phyloP scores from a whole-genome alignment of 1,140 invertebrate genomes.

The Pseudomyrmex cubaensis region DNA sequence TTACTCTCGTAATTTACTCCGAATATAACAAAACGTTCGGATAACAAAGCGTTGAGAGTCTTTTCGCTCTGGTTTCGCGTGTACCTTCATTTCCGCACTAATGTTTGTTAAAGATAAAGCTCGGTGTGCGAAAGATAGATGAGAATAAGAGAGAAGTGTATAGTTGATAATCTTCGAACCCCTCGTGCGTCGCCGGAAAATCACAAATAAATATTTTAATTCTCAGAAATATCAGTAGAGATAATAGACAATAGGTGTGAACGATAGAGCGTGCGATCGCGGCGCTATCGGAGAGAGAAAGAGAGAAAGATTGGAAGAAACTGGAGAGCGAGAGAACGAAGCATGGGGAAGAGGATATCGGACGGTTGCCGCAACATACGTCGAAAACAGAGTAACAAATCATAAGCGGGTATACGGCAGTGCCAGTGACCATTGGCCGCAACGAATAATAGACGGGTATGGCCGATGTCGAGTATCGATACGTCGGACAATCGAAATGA shows the following conservation, averaged over 20 bases:
- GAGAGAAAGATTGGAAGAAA: background rate
- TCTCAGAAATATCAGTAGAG: background rate
- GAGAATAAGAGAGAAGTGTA: background rate
- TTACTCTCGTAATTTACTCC: background rate
- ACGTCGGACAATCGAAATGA: constrained; percentile 81
- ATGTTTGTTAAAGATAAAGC: too few relatives aligned
- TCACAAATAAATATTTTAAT: background rate
- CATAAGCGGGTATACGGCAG: constrained; percentile 71
- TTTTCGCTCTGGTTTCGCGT: too few relatives aligned
- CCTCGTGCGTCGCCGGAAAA: background rate
- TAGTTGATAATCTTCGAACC: background rate
- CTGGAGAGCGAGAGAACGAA: background rate
- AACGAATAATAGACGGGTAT: constrained; percentile 81
- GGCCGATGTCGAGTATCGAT: constrained; percentile 79
- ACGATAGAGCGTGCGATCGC: constrained; percentile 39
- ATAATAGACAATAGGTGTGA: constrained; percentile 33
- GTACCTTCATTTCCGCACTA: too few relatives aligned
- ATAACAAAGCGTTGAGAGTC: too few relatives aligned
- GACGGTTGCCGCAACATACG: constrained; percentile 69
- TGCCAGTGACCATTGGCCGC: constrained; percentile 78
- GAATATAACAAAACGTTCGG: background rate
- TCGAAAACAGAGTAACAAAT: constrained; percentile 82
- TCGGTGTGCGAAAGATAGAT: background rate
- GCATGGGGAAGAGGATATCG: constrained; percentile 26
- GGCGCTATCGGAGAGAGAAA: constrained; percentile 9